Evolutionary conservation across 1,140 invertebrate species (phyloP).

Genomic region (Acyrthosiphon pisum): DNA sequence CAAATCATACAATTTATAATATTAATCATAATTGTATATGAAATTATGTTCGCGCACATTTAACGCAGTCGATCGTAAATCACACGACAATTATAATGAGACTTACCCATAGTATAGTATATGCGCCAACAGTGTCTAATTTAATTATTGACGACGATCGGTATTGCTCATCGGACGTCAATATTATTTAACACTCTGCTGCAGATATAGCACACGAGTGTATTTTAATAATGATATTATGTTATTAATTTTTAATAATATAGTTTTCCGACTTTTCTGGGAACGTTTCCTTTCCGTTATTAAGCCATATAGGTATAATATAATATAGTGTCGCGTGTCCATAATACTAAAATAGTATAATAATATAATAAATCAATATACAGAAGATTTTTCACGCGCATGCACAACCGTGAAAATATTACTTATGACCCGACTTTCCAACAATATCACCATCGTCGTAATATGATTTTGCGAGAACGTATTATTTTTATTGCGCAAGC

Average conservation of each 20-base stretch:
- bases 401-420: not conserved
- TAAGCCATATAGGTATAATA: too few species aligned
- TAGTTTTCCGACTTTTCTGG: not conserved
- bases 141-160: not conserved
- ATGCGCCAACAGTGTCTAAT: not conserved
- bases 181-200: not conserved
- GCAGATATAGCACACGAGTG: too few species aligned
- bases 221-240: not conserved
- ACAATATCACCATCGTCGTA: not conserved
- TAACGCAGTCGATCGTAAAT: not conserved
- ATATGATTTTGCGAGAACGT: constrained; percentile 13
- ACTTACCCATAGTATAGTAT: not conserved
- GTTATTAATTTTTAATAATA: not conserved
- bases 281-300: too few species aligned
- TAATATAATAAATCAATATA: too few species aligned
- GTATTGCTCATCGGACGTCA: not conserved
- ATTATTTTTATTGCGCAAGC: not conserved
- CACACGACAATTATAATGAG: not conserved
- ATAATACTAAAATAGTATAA: too few species aligned
- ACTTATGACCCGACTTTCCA: constrained; percentile 1
- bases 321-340: too few species aligned
- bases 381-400: not conserved
- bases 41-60: not conserved
- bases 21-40: too few species aligned
- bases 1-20: too few species aligned